Evolutionary conservation across 2,113 vertebrate genomes (phyloP), one percentile per base, ranked within the genome.

Genomic region (Hucho hucho): DNA sequence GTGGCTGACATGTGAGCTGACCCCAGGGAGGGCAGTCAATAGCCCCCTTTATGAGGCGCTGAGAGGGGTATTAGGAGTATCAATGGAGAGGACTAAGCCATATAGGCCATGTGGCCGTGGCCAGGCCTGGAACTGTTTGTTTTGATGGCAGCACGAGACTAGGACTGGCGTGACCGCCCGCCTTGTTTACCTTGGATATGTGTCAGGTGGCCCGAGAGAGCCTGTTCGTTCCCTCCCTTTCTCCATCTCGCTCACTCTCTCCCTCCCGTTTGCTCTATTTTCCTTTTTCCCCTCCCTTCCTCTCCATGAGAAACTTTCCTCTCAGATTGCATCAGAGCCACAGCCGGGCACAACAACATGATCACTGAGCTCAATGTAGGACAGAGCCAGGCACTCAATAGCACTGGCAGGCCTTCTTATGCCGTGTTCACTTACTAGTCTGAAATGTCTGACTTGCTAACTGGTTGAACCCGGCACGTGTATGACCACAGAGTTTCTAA

Each of bases 11-110:
- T 89, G 85, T 86, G 85, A 84, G 84, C 79, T 65, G 61, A 75
- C 76, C 86, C 87, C 87, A 89, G 88, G 89, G 90, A 90, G 83
- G 79, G 46, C 82, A 81, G 83, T 94, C 90, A 92, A 92, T 91
- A 87, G 86, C 79, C 32, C 70, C 86, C 87, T 90, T 93, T 91
- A 92, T 92, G 84, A 81, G 64, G 59, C 59, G 5, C 56, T 43
- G 78, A 73, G 65, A 85, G 74, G 85, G 92, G 93, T 89, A 91
- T 94, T 93, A 93, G 84, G 69, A 14, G 72, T 64, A 58, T 93
- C 87, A 92, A 92, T 92, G 87, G 86, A 69, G 78, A 78, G 78
- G 83, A 86, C 87, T 92, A 88, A 91, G 88, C 91, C 87, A 73
- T 80, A 74, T 77, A 87, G 86, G 87, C 69, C 80, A 22, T 73